These are phyloP conservation scores for Lepisosteus oculatus DNA, from an alignment of 2,113 vertebrate species.

Conservation along the genomic window DNA sequence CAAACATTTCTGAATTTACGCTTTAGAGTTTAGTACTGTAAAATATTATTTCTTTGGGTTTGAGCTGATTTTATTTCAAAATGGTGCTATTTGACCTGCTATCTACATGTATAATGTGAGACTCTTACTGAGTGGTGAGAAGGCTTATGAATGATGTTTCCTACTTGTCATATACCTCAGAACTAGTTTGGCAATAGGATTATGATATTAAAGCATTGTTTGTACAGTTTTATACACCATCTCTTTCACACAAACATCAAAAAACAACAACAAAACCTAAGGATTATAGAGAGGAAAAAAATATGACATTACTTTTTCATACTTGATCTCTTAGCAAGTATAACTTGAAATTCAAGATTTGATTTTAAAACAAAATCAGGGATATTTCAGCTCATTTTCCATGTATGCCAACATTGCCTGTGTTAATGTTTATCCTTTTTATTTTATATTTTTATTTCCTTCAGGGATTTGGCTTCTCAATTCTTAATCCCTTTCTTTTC, in stretches of 20 bases:
- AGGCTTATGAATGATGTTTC: conserved; percentile 81
- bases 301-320: conserved; percentile 69
- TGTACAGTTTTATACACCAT: conserved; percentile 63
- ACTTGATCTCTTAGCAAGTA: conserved; percentile 83
- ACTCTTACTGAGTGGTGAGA: conserved; percentile 67
- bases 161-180: conserved; percentile 98
- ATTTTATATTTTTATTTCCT: conserved; percentile 62
- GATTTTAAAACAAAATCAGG: conserved; percentile 90
- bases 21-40: conserved; percentile 94
- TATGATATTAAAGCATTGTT: conserved; percentile 70
- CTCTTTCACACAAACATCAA: conserved; percentile 62
- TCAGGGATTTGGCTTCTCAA: conserved; percentile 55
- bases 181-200: conserved; percentile 94
- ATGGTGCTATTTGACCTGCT: conserved; percentile 94
- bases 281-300: conserved; percentile 44
- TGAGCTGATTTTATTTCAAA: conserved; percentile 80
- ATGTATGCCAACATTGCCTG: conserved; percentile 73
- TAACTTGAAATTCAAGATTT: conserved; percentile 83
- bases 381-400: conserved; percentile 84
- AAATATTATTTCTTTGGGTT: conserved; percentile 81
- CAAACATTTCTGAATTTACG: conserved; percentile 77
- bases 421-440: conserved; percentile 67
- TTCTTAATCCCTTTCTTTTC: conserved; percentile 71
- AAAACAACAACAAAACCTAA: conserved; percentile 45
- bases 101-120: conserved; percentile 87